Evolutionary conservation across 1,140 invertebrate genomes (phyloP).

Genomic region (Psix sp.): DNA sequence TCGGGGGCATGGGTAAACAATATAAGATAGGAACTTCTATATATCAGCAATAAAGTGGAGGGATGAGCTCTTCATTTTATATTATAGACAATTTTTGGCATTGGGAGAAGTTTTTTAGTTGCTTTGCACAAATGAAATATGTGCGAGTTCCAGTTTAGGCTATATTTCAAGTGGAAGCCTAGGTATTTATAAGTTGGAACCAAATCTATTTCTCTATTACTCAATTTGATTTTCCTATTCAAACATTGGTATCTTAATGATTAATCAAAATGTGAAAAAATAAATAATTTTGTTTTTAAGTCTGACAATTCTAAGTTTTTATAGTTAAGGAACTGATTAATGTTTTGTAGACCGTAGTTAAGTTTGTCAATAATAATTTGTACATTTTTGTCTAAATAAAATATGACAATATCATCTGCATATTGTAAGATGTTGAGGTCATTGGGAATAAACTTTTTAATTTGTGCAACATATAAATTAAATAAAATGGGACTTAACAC

Average conservation of each 20-base stretch:
- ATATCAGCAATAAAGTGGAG: too few relatives aligned
- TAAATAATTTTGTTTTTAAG: slow-evolving; percentile 9
- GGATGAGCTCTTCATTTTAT: slow-evolving; percentile 27
- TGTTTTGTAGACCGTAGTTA: too few relatives aligned
- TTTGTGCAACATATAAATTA: too few relatives aligned
- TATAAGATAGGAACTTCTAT: too few relatives aligned
- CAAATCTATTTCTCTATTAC: slow-evolving; percentile 4
- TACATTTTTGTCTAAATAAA: too few relatives aligned
- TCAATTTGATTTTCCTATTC: neutral
- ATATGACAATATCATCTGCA: too few relatives aligned
- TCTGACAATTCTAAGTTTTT: slow-evolving; percentile 6
- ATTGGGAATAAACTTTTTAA: too few relatives aligned
- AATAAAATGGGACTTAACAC: too few relatives aligned
- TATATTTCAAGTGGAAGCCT: slow-evolving; percentile 22
- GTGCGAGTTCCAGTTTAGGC: slow-evolving; percentile 34
- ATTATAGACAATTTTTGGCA: slow-evolving; percentile 13
- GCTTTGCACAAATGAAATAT: slow-evolving; percentile 15
- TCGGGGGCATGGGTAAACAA: too few relatives aligned
- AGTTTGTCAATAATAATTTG: too few relatives aligned
- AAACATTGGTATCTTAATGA: neutral
- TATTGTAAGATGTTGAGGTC: too few relatives aligned
- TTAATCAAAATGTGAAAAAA: slow-evolving; percentile 8
- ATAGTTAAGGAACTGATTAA: neutral
- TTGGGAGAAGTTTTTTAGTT: slow-evolving; percentile 9
- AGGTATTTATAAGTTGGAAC: slow-evolving; percentile 17